Percentiles rank a stretch among this genome's conserved stretches.
These are phyloP conservation scores for Smutsia gigantea DNA, from an alignment of 2,797 vertebrate species.

Conservation along the genomic window DNA sequence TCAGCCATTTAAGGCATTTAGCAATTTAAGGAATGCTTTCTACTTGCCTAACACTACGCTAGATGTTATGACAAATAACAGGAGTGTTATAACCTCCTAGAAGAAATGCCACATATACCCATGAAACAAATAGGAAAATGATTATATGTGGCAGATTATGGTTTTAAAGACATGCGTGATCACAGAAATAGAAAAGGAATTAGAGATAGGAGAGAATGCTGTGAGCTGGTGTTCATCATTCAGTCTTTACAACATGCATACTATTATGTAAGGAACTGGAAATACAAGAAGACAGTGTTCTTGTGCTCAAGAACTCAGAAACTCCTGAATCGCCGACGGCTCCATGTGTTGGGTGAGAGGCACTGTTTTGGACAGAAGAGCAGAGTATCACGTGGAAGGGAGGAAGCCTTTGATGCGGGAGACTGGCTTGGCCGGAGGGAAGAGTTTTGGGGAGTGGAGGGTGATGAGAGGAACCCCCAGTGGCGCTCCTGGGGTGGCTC, in stretches of 20 bases:
- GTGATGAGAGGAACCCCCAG: slow-evolving; percentile 2
- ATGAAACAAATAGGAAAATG: background rate
- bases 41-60: background rate
- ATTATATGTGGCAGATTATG: background rate
- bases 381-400: background rate
- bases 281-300: background rate
- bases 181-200: background rate
- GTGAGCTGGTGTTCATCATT: background rate
- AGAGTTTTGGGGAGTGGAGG: background rate
- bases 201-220: background rate
- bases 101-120: background rate
- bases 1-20: background rate
- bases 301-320: background rate
- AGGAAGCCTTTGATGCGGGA: background rate
- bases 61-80: background rate
- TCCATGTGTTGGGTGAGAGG: background rate
- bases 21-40: background rate
- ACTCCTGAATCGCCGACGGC: background rate
- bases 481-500: background rate
- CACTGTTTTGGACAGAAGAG: background rate
- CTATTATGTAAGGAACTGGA: background rate
- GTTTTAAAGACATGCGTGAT: background rate
- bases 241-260: background rate
- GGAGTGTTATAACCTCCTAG: background rate
- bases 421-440: background rate